Evolutionary conservation across 2,888 invertebrate genomes (phyloP), one percentile per base, ranked within the genome.

Genomic region (Pemphredon lugubris): DNA sequence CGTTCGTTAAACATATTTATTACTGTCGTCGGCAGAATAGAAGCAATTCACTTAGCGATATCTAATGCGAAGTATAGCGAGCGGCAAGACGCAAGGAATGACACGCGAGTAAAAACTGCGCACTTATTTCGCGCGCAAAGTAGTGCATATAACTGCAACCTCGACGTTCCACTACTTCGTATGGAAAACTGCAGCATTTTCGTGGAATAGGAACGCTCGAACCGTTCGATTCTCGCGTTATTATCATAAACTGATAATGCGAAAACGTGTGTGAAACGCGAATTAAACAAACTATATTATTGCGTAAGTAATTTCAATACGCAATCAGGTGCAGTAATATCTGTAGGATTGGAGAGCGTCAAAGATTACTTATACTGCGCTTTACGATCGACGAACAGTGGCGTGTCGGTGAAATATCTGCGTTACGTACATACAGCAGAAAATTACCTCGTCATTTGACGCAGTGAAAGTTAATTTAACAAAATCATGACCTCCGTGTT

Each of bases 381-480:
- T 59, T 32, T 50, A 16, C 2, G 20, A 13, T 50, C 21, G 40
- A n/a, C 14, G 26, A 58, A 58, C 30, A 58, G 40, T 26, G 20
- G 14, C 40, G 16, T 18, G 14, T 23, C 34, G 26, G 48, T 20
- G 14, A 32, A 40, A 50, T 50, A 14, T 14, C 16, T n/a, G 40
- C 30, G 40, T 66, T 63, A 63, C 48, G 39, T 37, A 32, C 48
- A 34, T 37, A 32, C 44, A 40, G 34, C 59, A 50, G 39, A 60
- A 59, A 65, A 63, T 70, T 54, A 39, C 23, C 51, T 40, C 44
- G 40, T 39, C 54, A 47, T 63, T 66, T 69, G 48, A 70, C 63
- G 39, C 71, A 73, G 84, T 83, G 84, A 84, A 83, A 84, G 83
- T 78, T 81, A 73, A 79, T 79, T 80, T 75, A 76, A 77, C 71